phyloP scores from a whole-genome alignment of 2,113 vertebrate genomes.

The Dromaius novaehollandiae region DNA sequence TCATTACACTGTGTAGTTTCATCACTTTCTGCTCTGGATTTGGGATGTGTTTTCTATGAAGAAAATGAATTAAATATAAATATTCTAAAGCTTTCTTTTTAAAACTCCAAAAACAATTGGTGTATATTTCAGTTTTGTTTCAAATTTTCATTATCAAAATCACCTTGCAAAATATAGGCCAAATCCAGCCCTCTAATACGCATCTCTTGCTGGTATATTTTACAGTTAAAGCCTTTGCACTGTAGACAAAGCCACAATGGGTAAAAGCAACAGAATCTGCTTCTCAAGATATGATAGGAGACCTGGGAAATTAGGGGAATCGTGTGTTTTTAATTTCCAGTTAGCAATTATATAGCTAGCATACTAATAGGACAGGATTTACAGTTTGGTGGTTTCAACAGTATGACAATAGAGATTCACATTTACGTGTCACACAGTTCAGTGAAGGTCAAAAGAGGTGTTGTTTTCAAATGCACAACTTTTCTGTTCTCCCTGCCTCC shows the following conservation, averaged over 20 bases:
- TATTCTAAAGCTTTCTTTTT: neutral
- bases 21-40: slow-evolving; percentile 68
- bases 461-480: neutral
- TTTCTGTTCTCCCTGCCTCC: neutral
- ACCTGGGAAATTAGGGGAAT: neutral
- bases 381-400: neutral
- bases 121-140: neutral
- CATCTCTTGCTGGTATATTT: neutral
- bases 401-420: neutral
- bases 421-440: neutral
- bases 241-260: neutral
- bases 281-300: neutral
- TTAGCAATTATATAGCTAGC: neutral
- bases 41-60: slow-evolving; percentile 77
- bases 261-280: neutral
- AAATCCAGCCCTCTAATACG: neutral
- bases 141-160: neutral
- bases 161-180: neutral
- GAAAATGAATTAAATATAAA: slow-evolving; percentile 38
- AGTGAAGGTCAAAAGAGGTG: neutral
- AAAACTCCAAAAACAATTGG: neutral
- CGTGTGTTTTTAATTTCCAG: neutral
- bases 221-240: neutral
- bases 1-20: slow-evolving; percentile 71
- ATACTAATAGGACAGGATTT: neutral